A percentile compares a stretch with the other conserved stretches of the same genome.
These are phyloP conservation scores for Ptilorrhoa leucosticta DNA, from an alignment of 2,113 vertebrate genomes.

Conservation along the genomic window DNA sequence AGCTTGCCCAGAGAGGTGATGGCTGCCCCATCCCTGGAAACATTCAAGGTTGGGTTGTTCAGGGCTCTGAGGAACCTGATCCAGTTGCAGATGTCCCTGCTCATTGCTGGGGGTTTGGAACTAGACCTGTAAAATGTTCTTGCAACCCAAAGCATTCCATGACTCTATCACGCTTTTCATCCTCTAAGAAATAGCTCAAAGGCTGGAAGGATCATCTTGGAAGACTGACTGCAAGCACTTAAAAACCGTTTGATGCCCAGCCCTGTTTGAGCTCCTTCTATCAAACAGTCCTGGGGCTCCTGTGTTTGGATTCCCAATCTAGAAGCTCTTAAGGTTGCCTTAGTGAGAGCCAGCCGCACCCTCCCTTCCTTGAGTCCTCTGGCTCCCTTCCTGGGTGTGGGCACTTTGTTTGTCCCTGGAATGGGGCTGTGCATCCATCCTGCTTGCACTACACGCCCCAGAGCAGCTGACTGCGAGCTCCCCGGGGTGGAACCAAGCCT, in stretches of 20 bases:
- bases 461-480: background rate
- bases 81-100: background rate
- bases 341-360: background rate
- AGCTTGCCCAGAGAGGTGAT: background rate
- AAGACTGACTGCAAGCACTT: background rate
- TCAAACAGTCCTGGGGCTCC: background rate
- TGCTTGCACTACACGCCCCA: background rate
- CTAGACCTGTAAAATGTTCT: background rate
- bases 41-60: background rate
- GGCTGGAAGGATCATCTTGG: background rate
- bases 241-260: background rate
- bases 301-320: background rate
- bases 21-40: background rate
- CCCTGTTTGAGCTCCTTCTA: background rate
- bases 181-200: background rate
- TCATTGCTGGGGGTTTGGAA: background rate
- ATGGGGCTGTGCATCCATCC: background rate
- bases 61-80: background rate
- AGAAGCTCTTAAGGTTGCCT: background rate
- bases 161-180: background rate
- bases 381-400: background rate
- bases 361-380: background rate
- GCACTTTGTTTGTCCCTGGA: background rate
- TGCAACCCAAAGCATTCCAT: background rate
- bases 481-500: fast-evolving